These are phyloP conservation scores for Myotis davidii DNA, from an alignment of 2,113 vertebrate species.

Conservation along the genomic window DNA sequence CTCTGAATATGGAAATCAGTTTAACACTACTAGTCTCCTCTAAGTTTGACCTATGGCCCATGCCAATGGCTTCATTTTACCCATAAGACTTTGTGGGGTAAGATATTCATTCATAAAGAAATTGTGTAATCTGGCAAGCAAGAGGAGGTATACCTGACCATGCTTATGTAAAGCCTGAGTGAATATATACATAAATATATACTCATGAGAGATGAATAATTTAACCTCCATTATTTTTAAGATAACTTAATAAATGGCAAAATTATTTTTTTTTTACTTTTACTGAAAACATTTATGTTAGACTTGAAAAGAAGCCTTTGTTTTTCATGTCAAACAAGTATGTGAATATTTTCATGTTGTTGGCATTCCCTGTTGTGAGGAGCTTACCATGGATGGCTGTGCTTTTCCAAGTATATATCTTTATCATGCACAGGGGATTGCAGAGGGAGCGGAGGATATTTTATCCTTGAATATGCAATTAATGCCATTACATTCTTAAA, in stretches of 20 bases:
- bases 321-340: neutral
- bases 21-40: neutral
- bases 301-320: neutral
- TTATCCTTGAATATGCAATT: conserved; percentile 16
- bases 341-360: neutral
- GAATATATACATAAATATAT: neutral
- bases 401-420: neutral
- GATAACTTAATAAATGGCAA: neutral
- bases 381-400: neutral
- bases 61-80: neutral
- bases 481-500: neutral
- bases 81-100: neutral
- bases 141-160: neutral
- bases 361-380: neutral
- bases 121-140: neutral
- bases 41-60: neutral
- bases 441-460: neutral
- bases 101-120: neutral
- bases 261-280: neutral
- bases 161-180: neutral
- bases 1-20: neutral
- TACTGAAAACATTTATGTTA: neutral
- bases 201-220: neutral
- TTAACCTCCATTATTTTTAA: neutral
- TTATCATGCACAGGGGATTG: neutral